Conservation (phyloP, 2,113 vertebrate species). For the Grantiella picta region DNA sequence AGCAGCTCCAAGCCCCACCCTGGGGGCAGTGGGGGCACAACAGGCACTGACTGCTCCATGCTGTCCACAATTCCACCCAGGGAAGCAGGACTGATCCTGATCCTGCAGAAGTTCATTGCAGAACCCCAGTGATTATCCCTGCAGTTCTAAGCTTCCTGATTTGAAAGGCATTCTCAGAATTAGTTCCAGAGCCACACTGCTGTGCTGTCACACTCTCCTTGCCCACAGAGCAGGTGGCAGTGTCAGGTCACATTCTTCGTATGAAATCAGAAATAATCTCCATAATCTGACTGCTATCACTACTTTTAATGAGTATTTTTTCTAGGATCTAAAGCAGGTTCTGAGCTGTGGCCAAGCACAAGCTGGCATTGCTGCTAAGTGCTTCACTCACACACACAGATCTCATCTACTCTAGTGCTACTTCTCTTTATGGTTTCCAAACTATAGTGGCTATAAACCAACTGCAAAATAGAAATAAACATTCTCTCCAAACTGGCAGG, state of each 20-base stretch:
- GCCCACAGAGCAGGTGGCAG: background rate
- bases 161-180: background rate
- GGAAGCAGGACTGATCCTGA: background rate
- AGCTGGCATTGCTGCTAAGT: background rate
- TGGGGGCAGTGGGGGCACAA: too few relatives aligned
- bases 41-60: background rate
- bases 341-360: background rate
- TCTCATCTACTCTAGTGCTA: background rate
- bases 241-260: background rate
- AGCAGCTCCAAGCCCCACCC: background rate
- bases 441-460: background rate
- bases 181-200: background rate
- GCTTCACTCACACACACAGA: background rate
- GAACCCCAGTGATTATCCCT: background rate
- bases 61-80: accelerated
- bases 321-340: background rate
- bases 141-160: background rate
- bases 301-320: background rate
- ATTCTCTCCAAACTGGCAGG: background rate
- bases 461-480: background rate
- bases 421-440: background rate
- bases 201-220: background rate
- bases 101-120: background rate
- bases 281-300: background rate
- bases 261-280: background rate